Percentiles rank a stretch among this genome's conserved stretches.
Conservation (phyloP, 2,888 invertebrate genomes). For the Thyatira batis region DNA sequence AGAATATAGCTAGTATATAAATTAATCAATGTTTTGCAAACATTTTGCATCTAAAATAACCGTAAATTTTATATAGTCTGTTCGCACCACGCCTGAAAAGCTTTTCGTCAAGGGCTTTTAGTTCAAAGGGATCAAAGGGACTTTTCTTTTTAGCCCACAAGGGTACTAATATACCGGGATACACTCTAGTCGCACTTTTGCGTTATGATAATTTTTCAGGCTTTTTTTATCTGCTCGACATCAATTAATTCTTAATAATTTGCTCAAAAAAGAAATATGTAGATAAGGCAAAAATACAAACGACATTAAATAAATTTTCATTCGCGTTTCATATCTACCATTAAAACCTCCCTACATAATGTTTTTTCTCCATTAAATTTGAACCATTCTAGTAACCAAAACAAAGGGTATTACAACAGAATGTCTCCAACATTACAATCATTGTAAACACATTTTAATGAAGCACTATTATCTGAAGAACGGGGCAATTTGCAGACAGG, state of each 20-base stretch:
- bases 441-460: neutral
- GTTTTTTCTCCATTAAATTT: no score
- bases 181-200: slow-evolving; percentile 18
- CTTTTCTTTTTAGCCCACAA: slow-evolving; percentile 31
- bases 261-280: no score
- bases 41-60: slow-evolving; percentile 32
- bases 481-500: neutral
- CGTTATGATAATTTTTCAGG: no score
- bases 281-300: no score
- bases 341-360: no score
- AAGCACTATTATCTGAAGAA: neutral
- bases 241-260: no score
- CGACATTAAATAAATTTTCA: no score
- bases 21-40: neutral
- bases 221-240: no score
- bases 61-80: slow-evolving; percentile 19
- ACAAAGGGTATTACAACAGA: neutral
- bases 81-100: slow-evolving; percentile 33
- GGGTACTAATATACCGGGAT: slow-evolving; percentile 9
- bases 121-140: slow-evolving; percentile 36
- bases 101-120: slow-evolving; percentile 40
- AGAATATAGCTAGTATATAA: neutral
- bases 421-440: slow-evolving; percentile 12
- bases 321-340: no score
- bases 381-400: no score